Conservation (phyloP, 2,888 invertebrate species). For the Chironomus riparius region DNA sequence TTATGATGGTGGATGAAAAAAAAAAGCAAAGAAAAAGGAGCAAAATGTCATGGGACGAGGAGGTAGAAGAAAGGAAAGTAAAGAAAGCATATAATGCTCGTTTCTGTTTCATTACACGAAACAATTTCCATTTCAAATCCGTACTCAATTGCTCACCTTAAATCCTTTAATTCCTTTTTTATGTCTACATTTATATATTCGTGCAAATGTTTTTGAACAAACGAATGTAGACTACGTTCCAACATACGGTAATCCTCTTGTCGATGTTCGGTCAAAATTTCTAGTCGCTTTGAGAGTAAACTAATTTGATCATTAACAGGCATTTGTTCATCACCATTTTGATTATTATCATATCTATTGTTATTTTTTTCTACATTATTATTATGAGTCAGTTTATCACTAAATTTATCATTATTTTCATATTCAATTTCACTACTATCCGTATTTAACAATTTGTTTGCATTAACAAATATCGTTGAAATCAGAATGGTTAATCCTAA, state of each 20-base stretch:
- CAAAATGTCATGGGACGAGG: not conserved
- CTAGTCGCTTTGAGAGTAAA: slow-evolving; percentile 18
- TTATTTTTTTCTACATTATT: not conserved
- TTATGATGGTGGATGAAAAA: not conserved
- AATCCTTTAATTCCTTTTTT: slow-evolving; percentile 27
- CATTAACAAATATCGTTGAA: not conserved
- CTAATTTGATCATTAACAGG: slow-evolving; percentile 25
- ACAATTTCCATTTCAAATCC: slow-evolving; percentile 14
- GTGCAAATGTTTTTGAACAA: slow-evolving; percentile 8
- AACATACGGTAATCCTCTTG: slow-evolving; percentile 26
- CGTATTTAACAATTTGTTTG: not conserved
- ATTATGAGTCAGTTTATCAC: not conserved
- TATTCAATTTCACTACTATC: slow-evolving; percentile 1
- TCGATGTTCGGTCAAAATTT: slow-evolving; percentile 15
- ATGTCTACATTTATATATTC: slow-evolving; percentile 21
- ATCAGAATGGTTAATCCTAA: not conserved
- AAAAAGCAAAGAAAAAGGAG: not conserved
- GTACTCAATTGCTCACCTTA: slow-evolving; percentile 24
- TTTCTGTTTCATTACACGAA: slow-evolving; percentile 24
- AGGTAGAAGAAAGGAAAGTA: not conserved
- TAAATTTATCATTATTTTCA: not conserved
- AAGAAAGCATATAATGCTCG: slow-evolving; percentile 4
- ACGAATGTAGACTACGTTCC: slow-evolving; percentile 8
- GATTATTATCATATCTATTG: not conserved
- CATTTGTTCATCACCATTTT: slow-evolving; percentile 9